Percentiles rank a stretch among this genome's conserved stretches.
Evolutionary conservation across 2,888 invertebrate species (phyloP).

Genomic region (Campaea margaritaria): DNA sequence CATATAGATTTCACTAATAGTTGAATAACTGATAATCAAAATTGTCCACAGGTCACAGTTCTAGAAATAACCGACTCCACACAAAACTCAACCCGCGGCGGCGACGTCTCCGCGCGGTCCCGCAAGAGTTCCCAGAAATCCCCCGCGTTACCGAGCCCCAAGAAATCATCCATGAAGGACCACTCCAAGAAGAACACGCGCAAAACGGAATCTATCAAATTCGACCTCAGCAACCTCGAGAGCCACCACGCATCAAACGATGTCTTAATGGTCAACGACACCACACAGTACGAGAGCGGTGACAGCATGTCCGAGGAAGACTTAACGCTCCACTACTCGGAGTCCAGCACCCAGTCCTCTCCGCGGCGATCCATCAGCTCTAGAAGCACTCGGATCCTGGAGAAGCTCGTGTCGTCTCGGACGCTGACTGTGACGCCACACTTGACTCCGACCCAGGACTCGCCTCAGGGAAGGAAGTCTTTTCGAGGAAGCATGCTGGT

Average conservation of each 20-base stretch:
- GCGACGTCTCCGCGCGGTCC: slow-evolving; percentile 36
- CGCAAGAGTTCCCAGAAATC: slow-evolving; percentile 39
- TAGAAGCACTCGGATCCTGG: slow-evolving; percentile 57
- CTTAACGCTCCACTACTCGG: slow-evolving; percentile 61
- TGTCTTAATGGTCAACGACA: slow-evolving; percentile 42
- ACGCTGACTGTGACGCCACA: slow-evolving; percentile 24
- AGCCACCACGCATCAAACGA: slow-evolving; percentile 41
- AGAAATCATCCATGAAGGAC: slow-evolving; percentile 71
- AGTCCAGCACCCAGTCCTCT: slow-evolving; percentile 47
- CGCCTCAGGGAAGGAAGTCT: slow-evolving; percentile 50
- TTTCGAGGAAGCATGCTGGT: slow-evolving; percentile 55
- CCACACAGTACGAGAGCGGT: slow-evolving; percentile 22
- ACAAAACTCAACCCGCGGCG: slow-evolving; percentile 35
- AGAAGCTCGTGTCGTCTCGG: slow-evolving; percentile 46
- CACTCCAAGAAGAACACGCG: slow-evolving; percentile 55
- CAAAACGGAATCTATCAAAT: slow-evolving; percentile 74
- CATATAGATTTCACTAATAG: too few relatives aligned
- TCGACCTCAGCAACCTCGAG: slow-evolving; percentile 74
- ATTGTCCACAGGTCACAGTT: slow-evolving; percentile 51
- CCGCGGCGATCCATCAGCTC: slow-evolving; percentile 60
- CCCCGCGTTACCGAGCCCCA: slow-evolving; percentile 50
- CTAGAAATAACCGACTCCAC: slow-evolving; percentile 55
- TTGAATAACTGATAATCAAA: neutral
- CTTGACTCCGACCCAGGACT: slow-evolving; percentile 39
- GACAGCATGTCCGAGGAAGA: slow-evolving; percentile 47